Conservation (phyloP, 2,113 vertebrate genomes). For the Rhineura floridana region DNA sequence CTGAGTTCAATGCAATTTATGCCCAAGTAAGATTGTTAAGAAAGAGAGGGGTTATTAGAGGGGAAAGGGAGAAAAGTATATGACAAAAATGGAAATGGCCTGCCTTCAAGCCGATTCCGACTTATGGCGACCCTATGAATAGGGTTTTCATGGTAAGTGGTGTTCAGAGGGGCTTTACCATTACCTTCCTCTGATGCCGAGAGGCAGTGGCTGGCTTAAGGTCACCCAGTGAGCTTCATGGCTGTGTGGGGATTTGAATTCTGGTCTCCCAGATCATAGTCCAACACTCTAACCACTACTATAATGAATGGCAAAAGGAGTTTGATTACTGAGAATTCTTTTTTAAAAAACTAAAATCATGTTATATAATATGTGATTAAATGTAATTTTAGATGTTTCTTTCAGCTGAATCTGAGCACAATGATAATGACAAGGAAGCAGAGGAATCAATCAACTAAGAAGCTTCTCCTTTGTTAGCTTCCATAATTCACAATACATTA, state of each 20-base stretch:
- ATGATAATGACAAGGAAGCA: background rate
- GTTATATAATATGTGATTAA: background rate
- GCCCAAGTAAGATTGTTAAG: background rate
- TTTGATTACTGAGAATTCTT: background rate
- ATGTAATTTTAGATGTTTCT: conserved; percentile 15
- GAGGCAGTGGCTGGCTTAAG: too few relatives aligned
- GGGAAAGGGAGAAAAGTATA: background rate
- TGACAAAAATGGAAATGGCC: too few relatives aligned
- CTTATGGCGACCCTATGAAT: too few relatives aligned
- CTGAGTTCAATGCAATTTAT: background rate
- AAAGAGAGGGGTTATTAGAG: background rate
- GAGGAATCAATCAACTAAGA: conserved; percentile 19
- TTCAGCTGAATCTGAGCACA: background rate
- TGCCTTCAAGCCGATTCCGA: too few relatives aligned
- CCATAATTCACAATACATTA: background rate
- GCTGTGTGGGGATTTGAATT: too few relatives aligned
- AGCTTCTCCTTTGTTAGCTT: background rate
- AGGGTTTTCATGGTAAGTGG: too few relatives aligned
- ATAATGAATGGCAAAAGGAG: background rate
- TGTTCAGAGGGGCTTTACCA: too few relatives aligned
- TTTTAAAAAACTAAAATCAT: background rate
- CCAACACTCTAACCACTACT: too few relatives aligned
- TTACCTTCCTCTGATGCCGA: too few relatives aligned
- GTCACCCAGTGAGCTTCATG: too few relatives aligned
- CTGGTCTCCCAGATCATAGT: too few relatives aligned